phyloP scores from a whole-genome alignment of 2,888 invertebrate genomes.

The Watsonalla binaria region DNA sequence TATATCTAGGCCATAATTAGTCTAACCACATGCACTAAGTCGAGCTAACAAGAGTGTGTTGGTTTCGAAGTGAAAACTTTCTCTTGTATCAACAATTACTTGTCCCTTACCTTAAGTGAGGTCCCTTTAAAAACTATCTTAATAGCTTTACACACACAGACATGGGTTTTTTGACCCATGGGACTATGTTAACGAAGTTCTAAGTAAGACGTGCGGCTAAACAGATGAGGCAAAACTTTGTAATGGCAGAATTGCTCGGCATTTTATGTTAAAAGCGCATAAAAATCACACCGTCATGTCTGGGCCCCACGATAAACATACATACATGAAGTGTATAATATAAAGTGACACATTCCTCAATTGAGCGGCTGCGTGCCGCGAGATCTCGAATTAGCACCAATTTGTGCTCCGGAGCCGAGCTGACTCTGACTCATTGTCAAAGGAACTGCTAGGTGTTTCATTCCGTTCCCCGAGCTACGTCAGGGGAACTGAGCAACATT shows the following conservation, averaged over 20 bases:
- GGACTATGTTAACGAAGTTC: too few species aligned
- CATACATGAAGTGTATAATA: slow-evolving; percentile 35
- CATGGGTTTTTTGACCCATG: too few species aligned
- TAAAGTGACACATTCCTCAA: slow-evolving; percentile 75
- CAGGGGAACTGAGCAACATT: not conserved
- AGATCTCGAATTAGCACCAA: slow-evolving; percentile 75
- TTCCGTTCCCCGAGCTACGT: slow-evolving; percentile 9
- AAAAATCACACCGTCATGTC: slow-evolving; percentile 2
- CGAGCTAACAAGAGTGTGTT: too few species aligned
- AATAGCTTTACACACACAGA: too few species aligned
- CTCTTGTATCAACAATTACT: too few species aligned
- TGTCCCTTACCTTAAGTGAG: too few species aligned
- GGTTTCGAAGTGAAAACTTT: too few species aligned
- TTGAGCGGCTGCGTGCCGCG: slow-evolving; percentile 60
- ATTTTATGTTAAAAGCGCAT: not conserved
- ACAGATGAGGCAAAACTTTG: too few species aligned
- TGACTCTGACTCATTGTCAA: slow-evolving; percentile 50
- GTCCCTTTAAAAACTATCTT: too few species aligned
- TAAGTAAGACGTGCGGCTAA: too few species aligned
- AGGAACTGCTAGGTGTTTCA: slow-evolving; percentile 17
- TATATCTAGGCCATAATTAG: too few species aligned
- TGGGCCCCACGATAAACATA: slow-evolving; percentile 2
- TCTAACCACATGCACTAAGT: too few species aligned
- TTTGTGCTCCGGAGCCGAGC: slow-evolving; percentile 54
- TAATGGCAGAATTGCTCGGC: not conserved